These are phyloP conservation scores for Tethya wilhelma DNA, from an alignment of 37 sponge, comb jelly and placozoan species.

Conservation along the genomic window DNA sequence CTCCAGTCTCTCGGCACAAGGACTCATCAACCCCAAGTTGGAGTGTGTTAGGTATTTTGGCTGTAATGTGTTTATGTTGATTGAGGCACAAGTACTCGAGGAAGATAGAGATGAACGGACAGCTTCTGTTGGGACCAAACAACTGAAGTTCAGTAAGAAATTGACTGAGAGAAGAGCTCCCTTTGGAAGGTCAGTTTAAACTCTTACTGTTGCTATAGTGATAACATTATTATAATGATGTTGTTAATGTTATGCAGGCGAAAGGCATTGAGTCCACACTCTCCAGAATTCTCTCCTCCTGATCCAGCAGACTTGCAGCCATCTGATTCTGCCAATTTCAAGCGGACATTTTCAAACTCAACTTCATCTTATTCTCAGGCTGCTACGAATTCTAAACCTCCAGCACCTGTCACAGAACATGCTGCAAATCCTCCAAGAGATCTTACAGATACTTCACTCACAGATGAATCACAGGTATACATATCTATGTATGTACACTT, in stretches of 20 bases:
- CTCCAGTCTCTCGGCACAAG: conserved; percentile 19
- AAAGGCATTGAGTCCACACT: background rate
- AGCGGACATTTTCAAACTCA: background rate
- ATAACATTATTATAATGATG: background rate
- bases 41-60: conserved; percentile 51
- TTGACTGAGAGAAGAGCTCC: conserved; percentile 9
- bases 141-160: conserved; percentile 9
- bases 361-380: background rate
- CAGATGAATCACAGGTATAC: too few relatives aligned
- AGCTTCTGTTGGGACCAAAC: background rate
- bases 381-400: background rate
- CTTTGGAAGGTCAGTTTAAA: background rate
- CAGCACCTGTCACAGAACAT: background rate
- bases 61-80: conserved; percentile 56
- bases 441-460: too few relatives aligned
- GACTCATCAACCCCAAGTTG: conserved; percentile 40
- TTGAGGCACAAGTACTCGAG: conserved; percentile 49
- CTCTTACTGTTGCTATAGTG: too few relatives aligned
- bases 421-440: background rate
- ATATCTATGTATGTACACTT: too few relatives aligned
- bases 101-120: background rate
- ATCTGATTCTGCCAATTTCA: background rate
- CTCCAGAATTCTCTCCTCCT: conserved; percentile 8
- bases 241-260: background rate
- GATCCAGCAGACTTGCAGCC: conserved; percentile 6